These are phyloP conservation scores for Pocillopora verrucosa DNA, from an alignment of 64 coral and sea anemone genomes.

Conservation along the genomic window DNA sequence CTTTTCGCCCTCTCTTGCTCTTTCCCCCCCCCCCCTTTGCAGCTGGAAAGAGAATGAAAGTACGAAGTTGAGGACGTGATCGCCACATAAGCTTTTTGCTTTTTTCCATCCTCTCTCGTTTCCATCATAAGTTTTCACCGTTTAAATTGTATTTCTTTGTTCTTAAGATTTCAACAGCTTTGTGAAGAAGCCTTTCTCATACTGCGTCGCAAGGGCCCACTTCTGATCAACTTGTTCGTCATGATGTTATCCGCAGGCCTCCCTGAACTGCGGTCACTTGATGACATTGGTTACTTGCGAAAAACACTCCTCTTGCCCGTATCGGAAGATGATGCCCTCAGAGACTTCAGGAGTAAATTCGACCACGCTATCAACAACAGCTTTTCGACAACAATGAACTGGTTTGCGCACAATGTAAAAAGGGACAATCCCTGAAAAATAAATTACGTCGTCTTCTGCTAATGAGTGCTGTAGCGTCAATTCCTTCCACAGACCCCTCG, in stretches of 20 bases:
- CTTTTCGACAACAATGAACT: conserved; percentile 75
- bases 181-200: conserved; percentile 74
- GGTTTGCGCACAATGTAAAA: conserved; percentile 63
- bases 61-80: no score
- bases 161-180: conserved; percentile 66
- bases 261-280: conserved; percentile 63
- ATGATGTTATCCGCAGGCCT: conserved; percentile 94
- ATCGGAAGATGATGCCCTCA: conserved; percentile 70
- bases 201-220: conserved; percentile 69
- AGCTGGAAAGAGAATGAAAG: no score
- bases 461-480: not conserved
- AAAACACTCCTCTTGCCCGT: conserved; percentile 60
- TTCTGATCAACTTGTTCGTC: conserved; percentile 81
- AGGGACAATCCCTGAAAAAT: conserved; percentile 39
- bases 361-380: conserved; percentile 75
- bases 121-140: not conserved
- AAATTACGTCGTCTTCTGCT: not conserved
- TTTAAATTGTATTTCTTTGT: not conserved
- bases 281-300: conserved; percentile 81
- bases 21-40: no score
- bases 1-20: no score
- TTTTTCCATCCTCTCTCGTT: no score
- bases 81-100: no score
- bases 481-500: no score
- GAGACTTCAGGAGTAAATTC: conserved; percentile 71